Percentiles rank a stretch among this genome's conserved stretches.
Evolutionary conservation across 2,888 invertebrate genomes (phyloP).

Genomic region (Thereva unica): DNA sequence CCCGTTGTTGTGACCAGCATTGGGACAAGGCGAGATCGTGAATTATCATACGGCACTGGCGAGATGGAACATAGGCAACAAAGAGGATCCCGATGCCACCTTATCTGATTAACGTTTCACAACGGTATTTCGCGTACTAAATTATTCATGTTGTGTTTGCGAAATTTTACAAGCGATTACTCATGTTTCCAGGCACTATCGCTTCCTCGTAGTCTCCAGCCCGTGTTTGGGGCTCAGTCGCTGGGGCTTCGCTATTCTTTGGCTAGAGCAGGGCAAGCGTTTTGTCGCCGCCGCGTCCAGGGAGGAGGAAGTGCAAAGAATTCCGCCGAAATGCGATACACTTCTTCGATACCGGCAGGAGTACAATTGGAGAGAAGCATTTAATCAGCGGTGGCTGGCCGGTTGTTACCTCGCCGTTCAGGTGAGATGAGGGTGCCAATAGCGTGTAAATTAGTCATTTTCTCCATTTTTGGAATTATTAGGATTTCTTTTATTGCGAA

Average conservation of each 20-base stretch:
- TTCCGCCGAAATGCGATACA: conserved; percentile 33
- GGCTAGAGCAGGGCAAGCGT: neutral
- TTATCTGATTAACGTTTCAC: conserved; percentile 43
- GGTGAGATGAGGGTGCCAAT: neutral
- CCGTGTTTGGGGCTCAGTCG: conserved; percentile 7
- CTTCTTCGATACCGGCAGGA: conserved; percentile 27
- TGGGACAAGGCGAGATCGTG: conserved; percentile 13
- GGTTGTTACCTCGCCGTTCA: conserved; percentile 1
- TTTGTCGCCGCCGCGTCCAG: conserved; percentile 11
- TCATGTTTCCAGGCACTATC: conserved; percentile 41
- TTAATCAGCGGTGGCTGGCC: conserved; percentile 21
- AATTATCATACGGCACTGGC: conserved; percentile 30
- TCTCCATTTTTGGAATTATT: conserved; percentile 20
- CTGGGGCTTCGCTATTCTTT: neutral
- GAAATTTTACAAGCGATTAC: conserved; percentile 42
- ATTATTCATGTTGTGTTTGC: conserved; percentile 42
- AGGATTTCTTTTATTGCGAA: too few relatives aligned
- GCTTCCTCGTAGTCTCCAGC: conserved; percentile 26
- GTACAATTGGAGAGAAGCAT: conserved; percentile 25
- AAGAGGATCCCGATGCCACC: conserved; percentile 26
- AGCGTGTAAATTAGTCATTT: conserved; percentile 19
- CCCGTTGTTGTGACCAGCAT: conserved; percentile 18
- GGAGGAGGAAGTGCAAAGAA: conserved; percentile 19
- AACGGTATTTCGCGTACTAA: conserved; percentile 42
- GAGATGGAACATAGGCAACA: conserved; percentile 31